Evolutionary conservation across 2,888 invertebrate species (phyloP).

Genomic region (Hirtodrosophila duncani): DNA sequence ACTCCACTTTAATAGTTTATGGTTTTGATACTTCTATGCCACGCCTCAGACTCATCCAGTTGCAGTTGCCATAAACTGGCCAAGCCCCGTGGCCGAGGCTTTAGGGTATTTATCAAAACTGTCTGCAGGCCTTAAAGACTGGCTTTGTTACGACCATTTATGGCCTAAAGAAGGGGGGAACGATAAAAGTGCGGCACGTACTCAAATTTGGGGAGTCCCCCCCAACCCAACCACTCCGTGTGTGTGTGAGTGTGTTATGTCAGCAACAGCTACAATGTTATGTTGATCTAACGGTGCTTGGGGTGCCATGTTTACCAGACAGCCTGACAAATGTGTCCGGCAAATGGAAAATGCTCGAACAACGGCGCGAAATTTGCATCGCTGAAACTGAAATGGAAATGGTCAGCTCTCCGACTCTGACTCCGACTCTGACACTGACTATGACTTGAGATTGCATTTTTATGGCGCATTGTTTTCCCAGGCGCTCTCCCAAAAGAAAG

Average conservation of each 20-base stretch:
- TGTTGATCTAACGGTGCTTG: slow-evolving; percentile 50
- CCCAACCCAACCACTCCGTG: not conserved
- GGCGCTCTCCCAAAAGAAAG: slow-evolving; percentile 19
- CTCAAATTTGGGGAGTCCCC: slow-evolving; percentile 46
- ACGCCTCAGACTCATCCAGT: slow-evolving; percentile 1
- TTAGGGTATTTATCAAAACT: slow-evolving; percentile 58
- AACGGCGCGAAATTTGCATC: slow-evolving; percentile 51
- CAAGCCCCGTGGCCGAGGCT: not conserved
- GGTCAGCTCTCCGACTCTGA: slow-evolving; percentile 10
- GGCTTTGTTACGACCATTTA: slow-evolving; percentile 47
- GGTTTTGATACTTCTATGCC: too few species aligned
- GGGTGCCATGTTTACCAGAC: slow-evolving; percentile 51
- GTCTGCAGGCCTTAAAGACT: slow-evolving; percentile 40
- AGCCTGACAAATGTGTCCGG: slow-evolving; percentile 67
- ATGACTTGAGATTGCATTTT: slow-evolving; percentile 37
- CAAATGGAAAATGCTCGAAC: slow-evolving; percentile 39
- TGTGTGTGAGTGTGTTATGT: slow-evolving; percentile 20
- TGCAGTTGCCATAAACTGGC: too few species aligned
- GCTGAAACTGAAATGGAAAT: slow-evolving; percentile 44
- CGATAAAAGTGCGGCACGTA: slow-evolving; percentile 42
- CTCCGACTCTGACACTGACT: slow-evolving; percentile 17
- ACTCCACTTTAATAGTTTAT: too few species aligned
- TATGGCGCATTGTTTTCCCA: slow-evolving; percentile 55
- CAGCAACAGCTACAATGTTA: slow-evolving; percentile 14
- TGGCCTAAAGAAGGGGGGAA: slow-evolving; percentile 30